phyloP scores from a whole-genome alignment of 2,888 invertebrate species.

The Nephrotoma appendiculata region DNA sequence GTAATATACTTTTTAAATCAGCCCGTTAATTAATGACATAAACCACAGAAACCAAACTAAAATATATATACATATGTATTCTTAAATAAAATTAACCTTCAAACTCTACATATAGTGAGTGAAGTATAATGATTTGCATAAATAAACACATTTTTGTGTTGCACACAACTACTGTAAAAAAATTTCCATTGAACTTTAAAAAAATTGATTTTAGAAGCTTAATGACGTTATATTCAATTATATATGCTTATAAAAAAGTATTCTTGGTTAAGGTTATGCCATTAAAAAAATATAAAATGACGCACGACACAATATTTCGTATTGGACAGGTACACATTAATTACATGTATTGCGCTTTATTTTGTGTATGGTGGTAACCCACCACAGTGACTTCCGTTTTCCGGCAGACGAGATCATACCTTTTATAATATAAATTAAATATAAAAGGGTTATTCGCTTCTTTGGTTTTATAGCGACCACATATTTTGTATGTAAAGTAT shows the following conservation, averaged over 20 bases:
- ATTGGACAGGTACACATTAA: background rate
- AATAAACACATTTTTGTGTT: background rate
- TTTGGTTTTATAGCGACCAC: background rate
- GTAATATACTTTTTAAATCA: background rate
- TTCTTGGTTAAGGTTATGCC: background rate
- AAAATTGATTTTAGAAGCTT: background rate
- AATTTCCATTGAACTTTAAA: background rate
- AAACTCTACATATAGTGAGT: background rate
- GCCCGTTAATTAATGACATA: background rate
- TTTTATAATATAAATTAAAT: background rate
- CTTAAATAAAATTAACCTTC: background rate
- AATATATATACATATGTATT: background rate
- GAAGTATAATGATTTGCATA: background rate
- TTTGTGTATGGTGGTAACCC: background rate
- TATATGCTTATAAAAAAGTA: background rate
- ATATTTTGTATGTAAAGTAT: background rate
- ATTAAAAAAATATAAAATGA: background rate
- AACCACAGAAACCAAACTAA: background rate
- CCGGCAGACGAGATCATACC: background rate
- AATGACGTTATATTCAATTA: background rate
- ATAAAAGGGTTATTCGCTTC: background rate
- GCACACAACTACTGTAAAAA: background rate
- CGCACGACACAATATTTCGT: background rate
- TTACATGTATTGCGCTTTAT: background rate
- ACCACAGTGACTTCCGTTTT: background rate